Evolutionary conservation across 2,888 invertebrate species (phyloP).

Genomic region (Hermaeophaga mercurialis): DNA sequence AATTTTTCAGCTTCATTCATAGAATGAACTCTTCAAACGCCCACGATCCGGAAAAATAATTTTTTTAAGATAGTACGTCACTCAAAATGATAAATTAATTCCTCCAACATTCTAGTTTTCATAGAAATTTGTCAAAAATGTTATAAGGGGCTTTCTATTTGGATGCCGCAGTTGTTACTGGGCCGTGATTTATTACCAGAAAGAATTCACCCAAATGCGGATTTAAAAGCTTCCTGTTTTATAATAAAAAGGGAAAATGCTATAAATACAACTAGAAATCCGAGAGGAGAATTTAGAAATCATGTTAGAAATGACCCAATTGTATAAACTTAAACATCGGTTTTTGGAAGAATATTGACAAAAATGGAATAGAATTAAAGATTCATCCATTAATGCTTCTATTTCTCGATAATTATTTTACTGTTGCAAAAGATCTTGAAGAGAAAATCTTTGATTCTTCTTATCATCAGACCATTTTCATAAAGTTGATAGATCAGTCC

Average conservation of each 20-base stretch:
- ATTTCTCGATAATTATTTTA: too few species aligned
- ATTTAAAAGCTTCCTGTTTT: slow-evolving; percentile 33
- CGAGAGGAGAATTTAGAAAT: not conserved
- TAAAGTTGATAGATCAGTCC: too few species aligned
- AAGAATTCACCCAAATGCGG: slow-evolving; percentile 30
- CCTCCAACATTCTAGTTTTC: slow-evolving; percentile 22
- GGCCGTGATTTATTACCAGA: slow-evolving; percentile 29
- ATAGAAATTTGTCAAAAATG: slow-evolving; percentile 33
- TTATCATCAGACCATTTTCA: too few species aligned
- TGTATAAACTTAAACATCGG: not conserved
- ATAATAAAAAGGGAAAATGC: slow-evolving; percentile 25
- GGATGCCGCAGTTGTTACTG: slow-evolving; percentile 23
- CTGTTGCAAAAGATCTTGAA: too few species aligned
- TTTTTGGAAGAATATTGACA: too few species aligned
- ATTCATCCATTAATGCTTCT: too few species aligned
- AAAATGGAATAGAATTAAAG: too few species aligned
- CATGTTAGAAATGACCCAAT: not conserved
- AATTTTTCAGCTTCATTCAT: not conserved
- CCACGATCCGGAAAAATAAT: slow-evolving; percentile 13
- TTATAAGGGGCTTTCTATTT: slow-evolving; percentile 14
- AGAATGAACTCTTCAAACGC: slow-evolving; percentile 7
- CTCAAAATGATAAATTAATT: slow-evolving; percentile 24
- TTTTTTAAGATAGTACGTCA: slow-evolving; percentile 12
- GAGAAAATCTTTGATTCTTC: too few species aligned
- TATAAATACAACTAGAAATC: slow-evolving; percentile 23